Evolutionary conservation across 2,888 invertebrate genomes (phyloP).

Genomic region (Lycophotia porphyrea): DNA sequence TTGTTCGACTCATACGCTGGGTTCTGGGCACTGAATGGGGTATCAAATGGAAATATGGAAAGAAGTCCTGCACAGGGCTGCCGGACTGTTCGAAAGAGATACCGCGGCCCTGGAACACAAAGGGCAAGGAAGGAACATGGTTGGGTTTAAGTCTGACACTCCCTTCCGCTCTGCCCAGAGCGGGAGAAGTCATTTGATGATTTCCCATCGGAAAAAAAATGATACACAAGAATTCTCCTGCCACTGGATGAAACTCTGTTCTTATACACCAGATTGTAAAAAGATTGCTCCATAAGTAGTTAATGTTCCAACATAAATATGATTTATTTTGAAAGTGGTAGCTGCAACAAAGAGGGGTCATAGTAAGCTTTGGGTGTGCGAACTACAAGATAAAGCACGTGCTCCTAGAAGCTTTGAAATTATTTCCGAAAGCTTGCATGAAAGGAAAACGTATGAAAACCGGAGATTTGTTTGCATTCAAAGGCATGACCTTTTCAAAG

Average conservation of each 20-base stretch:
- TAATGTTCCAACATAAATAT: not conserved
- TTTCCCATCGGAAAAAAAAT: no score
- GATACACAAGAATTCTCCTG: not conserved
- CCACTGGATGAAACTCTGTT: not conserved
- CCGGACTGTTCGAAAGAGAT: no score
- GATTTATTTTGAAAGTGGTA: not conserved
- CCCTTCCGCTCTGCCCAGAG: no score
- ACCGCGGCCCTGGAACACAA: no score
- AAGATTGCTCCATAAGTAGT: not conserved
- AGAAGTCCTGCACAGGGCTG: no score
- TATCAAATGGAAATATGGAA: no score
- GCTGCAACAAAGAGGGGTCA: not conserved
- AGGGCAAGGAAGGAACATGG: no score
- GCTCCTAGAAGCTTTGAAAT: constrained; percentile 25
- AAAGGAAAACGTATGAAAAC: constrained; percentile 2
- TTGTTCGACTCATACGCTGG: no score
- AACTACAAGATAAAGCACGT: constrained; percentile 32
- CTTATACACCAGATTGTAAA: not conserved
- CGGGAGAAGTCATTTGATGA: no score
- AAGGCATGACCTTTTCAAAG: constrained; percentile 12
- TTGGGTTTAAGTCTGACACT: no score
- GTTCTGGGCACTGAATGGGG: no score
- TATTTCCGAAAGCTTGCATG: not conserved
- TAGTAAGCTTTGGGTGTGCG: constrained; percentile 14
- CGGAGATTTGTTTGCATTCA: not conserved